Evolutionary conservation across 2,797 vertebrate species (phyloP).

Genomic region (Gorsachius magnificus): DNA sequence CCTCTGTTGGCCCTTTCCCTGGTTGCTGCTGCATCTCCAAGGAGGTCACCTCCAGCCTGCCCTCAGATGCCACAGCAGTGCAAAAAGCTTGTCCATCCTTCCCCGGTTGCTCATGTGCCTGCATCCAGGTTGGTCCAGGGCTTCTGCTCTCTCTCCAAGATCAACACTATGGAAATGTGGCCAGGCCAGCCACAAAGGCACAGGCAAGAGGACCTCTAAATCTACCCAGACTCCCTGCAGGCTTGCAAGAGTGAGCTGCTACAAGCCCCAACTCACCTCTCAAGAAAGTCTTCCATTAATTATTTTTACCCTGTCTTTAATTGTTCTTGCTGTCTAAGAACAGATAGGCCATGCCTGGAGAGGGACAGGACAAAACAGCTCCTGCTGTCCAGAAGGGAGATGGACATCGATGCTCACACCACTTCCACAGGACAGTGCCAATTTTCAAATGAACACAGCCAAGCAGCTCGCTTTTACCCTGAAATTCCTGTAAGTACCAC

Average conservation of each 20-base stretch:
- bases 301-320: background rate
- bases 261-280: background rate
- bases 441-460: background rate
- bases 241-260: background rate
- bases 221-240: background rate
- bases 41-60: background rate
- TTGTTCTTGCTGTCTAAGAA: background rate
- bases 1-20: background rate
- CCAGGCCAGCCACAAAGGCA: background rate
- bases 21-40: background rate
- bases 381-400: background rate
- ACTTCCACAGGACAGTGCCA: accelerated
- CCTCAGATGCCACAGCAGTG: background rate
- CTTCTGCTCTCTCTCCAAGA: background rate
- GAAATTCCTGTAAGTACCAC: background rate
- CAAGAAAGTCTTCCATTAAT: background rate
- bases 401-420: background rate
- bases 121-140: no score
- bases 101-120: no score
- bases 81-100: background rate
- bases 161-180: accelerated
- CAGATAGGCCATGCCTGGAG: no score
- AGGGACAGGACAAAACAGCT: background rate
- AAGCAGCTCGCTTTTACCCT: background rate
- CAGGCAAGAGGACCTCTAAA: background rate